Base-by-base conservation (phyloP, 2,113 vertebrate genomes). In the Odontesthes bonariensis region DNA sequence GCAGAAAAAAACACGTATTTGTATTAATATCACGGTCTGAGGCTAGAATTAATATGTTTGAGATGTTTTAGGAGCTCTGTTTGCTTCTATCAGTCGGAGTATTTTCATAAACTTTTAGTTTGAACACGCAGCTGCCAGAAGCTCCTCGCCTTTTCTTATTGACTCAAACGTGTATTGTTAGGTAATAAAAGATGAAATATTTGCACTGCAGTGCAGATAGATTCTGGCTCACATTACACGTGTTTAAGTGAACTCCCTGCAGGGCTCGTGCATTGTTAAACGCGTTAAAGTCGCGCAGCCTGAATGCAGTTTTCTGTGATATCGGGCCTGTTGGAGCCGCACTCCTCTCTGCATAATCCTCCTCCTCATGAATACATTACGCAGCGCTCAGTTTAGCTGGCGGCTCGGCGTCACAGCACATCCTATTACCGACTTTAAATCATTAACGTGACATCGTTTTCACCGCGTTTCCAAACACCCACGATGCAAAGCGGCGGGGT, bases 381-480 rank as follows among this genome's bases (percentile, higher is more conserved):
- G 75, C 78, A 85, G 91, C 92, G 93, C 89, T 91, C 87, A 84
- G 91, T 86, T 95, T 93, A 94, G 92, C 91, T 91, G 82, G 81
- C 86, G 91, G 92, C 93, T 94, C 92, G 90, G 92, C 88, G 85
- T 92, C 92, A 92, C 92, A 94, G 93, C 93, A 94, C 93, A 95
- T 95, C 94, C 94, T 95, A 94, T 95, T 94, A 94, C 92, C 91
- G 81, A 91, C 92, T 94, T 93, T 94, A 94, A 93, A 94, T 94
- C 93, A 94, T 94, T 95, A 94, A 95, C 92, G 89, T 94, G 92
- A 94, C 92, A 94, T 92, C 91, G 91, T 93, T 94, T 93, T 93
- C 91, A 92, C 92, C 92, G 91, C 84, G 88, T 92, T 92, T 92
- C 86, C 88, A 93, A 93, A 93, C 93, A 94, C 92, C 92, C 93